Base-by-base conservation (phyloP, 2,113 vertebrate species). In the Nanorana parkeri region DNA sequence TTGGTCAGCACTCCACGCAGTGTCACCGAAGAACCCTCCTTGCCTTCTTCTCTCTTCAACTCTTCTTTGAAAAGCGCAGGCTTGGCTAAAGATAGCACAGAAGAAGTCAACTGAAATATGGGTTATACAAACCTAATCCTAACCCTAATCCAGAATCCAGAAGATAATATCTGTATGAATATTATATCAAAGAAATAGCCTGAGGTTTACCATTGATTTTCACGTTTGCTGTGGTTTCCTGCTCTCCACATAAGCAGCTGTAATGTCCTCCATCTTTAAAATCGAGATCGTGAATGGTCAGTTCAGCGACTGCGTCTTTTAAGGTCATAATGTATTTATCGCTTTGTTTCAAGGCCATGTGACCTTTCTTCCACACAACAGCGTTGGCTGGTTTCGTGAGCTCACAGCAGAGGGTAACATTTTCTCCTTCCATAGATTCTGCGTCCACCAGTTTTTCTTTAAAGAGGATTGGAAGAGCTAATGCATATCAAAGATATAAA, bases 261-360 rank as follows among this genome's bases (percentile, higher is more conserved):
- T 98, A 99, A 51, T 87, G 90, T 58, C 96, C 97, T 1, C 93
- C 91, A 64, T 99, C 97, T 74, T 94, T 91, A 13, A 89, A 87
- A 74, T 90, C 89, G 83, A 97, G 89, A 19, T 95, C 87, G 23
- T 93, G 90, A 83, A 99, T 93, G 66, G 95, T 68, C 68, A 99
- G 87, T 71, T 92, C 89, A 23, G 91, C 90, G 23, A 83, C 32
- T 0, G 77, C 83, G 4, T 85, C 94, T 3, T 91, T 89, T 85
- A 95, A 93, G n/a, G 82, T 93, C 88, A 95, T 94, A 83, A 92
- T 88, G 78, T 95, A 95, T 84, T 97, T 97, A 23, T 94, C 89
- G 84, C 94, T 95, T 0, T 89, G 87, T 81, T 91, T 95, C 83
- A 97, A 93, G 0, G 84, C 83, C 68, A 92, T 89, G 78, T 93